Conservation (phyloP, 2,888 invertebrate genomes). For the Gortyna flavago region DNA sequence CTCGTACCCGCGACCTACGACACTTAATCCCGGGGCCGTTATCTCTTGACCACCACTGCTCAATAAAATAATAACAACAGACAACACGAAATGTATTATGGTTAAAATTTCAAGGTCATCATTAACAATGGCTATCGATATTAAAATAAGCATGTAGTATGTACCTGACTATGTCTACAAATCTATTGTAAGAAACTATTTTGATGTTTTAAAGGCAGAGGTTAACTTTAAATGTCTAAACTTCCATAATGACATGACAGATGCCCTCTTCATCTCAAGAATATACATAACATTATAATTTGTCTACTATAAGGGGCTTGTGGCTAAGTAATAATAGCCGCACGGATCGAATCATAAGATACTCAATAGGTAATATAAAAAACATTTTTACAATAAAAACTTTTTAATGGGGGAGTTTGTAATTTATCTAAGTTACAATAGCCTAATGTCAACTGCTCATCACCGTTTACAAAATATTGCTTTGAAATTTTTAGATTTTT, state of each 20-base stretch:
- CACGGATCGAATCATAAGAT: no score
- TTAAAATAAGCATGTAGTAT: background rate
- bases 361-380: no score
- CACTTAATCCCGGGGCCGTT: no score
- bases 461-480: no score
- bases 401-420: no score
- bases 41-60: no score
- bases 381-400: no score
- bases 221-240: conserved; percentile 8
- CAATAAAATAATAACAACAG: background rate
- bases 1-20: no score
- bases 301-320: background rate
- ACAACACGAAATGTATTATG: conserved; percentile 3
- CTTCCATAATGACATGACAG: conserved; percentile 7
- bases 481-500: no score
- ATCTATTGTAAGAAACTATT: conserved; percentile 23
- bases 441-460: no score
- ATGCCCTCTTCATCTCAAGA: background rate
- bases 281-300: background rate
- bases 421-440: no score
- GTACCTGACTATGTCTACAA: background rate
- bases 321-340: background rate
- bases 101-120: conserved; percentile 16
- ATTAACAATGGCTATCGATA: background rate
- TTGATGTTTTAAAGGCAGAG: conserved; percentile 15